Evolutionary conservation across 1,140 invertebrate genomes (phyloP), one percentile per base, ranked within the genome.

Genomic region (Zaprionus camerounensis): DNA sequence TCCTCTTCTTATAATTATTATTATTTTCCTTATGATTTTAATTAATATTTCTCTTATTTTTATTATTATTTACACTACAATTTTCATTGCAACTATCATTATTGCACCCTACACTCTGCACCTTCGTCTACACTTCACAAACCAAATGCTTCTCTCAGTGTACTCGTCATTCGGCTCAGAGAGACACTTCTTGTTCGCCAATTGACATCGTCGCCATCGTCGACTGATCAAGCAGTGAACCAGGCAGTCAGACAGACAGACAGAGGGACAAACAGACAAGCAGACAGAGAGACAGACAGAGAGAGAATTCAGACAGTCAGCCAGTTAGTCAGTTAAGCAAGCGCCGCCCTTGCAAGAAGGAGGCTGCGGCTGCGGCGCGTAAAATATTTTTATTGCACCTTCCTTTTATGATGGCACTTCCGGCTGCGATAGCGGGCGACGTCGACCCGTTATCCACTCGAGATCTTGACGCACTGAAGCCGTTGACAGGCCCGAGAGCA

Each of bases 331-430:
- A 22, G 17, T 55, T 62, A 28, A 58, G 67, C 44, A 34, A 68
- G 65, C 56, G 65, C 53, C 66, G 34, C 55, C 41, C 28, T 51
- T 12, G 20, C 46, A 12, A 51, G 20, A 12, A 22, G 15, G 36
- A 38, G 11, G 59, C 7, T 44, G 69, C 11, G 70, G 51, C 63
- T 49, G 53, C 62, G 67, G 76, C 76, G 78, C 90, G 86, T 91
- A 86, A 90, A 90, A 91, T 90, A 90, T 90, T 90, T 90, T 91
- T 90, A 90, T 90, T 90, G 85, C 85, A 90, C 86, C 85, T 90
- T 90, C 85, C 85, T 91, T 90, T 90, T 90, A 90, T 90, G 85
- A 90, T 85, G 85, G 85, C 86, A 90, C 85, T 90, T 90, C 86
- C 85, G 85, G 85, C 76, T 80, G 79, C 66, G 85, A 90, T 90